Evolutionary conservation across 2,888 invertebrate genomes (phyloP).

Genomic region (Cheilosia soror): DNA sequence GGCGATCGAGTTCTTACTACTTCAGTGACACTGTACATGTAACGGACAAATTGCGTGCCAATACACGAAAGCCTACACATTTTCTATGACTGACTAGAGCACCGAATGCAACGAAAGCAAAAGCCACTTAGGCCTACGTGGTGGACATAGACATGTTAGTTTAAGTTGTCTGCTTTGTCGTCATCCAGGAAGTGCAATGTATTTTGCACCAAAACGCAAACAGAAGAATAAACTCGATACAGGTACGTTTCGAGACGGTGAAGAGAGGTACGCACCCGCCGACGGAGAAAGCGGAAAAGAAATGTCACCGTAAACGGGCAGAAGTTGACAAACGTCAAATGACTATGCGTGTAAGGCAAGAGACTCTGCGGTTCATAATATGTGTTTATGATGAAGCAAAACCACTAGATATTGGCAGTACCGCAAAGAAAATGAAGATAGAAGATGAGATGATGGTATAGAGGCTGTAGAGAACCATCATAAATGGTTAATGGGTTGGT

Average conservation of each 20-base stretch:
- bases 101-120: constrained; percentile 61
- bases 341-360: constrained; percentile 41
- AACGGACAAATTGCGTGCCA: constrained; percentile 73
- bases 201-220: constrained; percentile 25
- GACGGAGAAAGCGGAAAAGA: constrained; percentile 73
- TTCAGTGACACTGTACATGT: constrained; percentile 59
- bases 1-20: constrained; percentile 67
- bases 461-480: constrained; percentile 39
- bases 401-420: constrained; percentile 29
- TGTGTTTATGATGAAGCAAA: constrained; percentile 32
- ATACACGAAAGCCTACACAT: constrained; percentile 63
- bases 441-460: constrained; percentile 60
- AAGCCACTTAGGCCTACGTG: constrained; percentile 40
- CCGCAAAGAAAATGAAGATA: constrained; percentile 58
- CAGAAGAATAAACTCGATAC: constrained; percentile 46
- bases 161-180: constrained; percentile 9
- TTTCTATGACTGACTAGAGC: constrained; percentile 31
- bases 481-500: constrained; percentile 59
- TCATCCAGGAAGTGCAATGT: constrained; percentile 64
- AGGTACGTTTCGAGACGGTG: neutral
- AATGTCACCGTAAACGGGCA: constrained; percentile 68
- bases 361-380: constrained; percentile 63
- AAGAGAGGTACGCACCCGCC: constrained; percentile 27
- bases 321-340: constrained; percentile 71
- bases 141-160: constrained; percentile 24